Conservation (phyloP, 2,797 vertebrate genomes). For the Sandelia bainsii region DNA sequence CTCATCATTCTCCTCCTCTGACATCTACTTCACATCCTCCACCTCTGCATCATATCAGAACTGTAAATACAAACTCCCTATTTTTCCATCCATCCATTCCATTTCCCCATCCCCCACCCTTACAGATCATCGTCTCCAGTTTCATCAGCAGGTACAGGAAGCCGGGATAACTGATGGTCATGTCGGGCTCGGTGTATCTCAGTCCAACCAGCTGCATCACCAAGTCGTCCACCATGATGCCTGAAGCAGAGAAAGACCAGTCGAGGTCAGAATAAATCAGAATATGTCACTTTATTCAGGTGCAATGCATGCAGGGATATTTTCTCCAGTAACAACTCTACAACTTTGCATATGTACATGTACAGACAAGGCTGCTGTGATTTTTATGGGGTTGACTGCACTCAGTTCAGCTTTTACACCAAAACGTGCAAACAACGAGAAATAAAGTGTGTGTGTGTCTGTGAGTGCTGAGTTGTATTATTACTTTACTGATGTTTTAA, state of each 20-base stretch:
- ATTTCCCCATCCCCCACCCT: slow-evolving; percentile 35
- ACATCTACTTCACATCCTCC: neutral
- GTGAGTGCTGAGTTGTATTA: too few species aligned
- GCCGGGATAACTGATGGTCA: slow-evolving; percentile 84
- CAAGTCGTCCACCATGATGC: slow-evolving; percentile 80
- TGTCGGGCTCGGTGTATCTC: slow-evolving; percentile 82
- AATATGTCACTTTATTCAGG: neutral
- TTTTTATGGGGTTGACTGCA: too few species aligned
- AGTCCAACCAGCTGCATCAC: slow-evolving; percentile 82
- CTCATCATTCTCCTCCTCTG: slow-evolving; percentile 17
- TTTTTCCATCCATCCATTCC: too few species aligned
- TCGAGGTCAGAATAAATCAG: neutral
- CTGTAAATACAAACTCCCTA: neutral
- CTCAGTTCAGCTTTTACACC: too few species aligned
- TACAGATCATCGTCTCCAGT: slow-evolving; percentile 85
- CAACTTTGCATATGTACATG: too few species aligned
- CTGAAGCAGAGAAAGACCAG: slow-evolving; percentile 58
- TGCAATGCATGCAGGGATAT: too few species aligned
- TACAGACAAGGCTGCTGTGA: too few species aligned
- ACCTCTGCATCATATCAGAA: neutral
- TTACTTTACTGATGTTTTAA: neutral
- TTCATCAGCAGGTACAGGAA: slow-evolving; percentile 86
- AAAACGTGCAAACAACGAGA: too few species aligned
- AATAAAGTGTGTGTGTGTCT: too few species aligned
- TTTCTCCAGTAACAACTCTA: too few species aligned